Evolutionary conservation across 2,113 vertebrate species (phyloP).

Genomic region (Podilymbus podiceps): DNA sequence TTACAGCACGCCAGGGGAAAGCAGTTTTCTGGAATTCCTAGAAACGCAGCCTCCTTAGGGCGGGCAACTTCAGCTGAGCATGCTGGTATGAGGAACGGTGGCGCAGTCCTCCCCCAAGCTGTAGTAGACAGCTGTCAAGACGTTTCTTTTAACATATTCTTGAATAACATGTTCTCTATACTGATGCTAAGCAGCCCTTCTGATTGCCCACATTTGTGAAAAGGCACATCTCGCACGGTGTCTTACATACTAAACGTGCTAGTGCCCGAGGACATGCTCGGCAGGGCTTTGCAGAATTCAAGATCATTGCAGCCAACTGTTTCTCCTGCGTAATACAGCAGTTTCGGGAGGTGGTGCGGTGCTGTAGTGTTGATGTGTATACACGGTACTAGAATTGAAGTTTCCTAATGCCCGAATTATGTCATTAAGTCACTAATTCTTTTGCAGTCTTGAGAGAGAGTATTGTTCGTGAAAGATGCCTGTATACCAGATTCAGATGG

Average conservation of each 20-base stretch:
- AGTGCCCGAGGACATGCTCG: background rate
- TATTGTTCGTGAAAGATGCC: background rate
- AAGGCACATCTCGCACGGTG: fast-evolving
- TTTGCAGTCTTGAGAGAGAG: background rate
- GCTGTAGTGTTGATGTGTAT: background rate
- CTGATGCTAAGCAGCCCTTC: background rate
- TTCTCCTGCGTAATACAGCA: background rate
- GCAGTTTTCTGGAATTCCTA: background rate
- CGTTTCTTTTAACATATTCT: too few relatives aligned
- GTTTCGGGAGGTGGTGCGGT: background rate
- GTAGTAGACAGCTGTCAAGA: background rate
- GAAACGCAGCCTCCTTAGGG: background rate
- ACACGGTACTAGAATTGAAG: background rate
- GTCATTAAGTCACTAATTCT: background rate
- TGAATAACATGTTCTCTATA: fast-evolving
- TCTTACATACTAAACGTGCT: fast-evolving
- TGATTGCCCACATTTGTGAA: background rate
- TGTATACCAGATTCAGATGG: background rate
- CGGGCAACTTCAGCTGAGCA: background rate
- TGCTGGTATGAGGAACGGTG: background rate
- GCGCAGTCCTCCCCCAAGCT: background rate
- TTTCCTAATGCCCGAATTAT: background rate
- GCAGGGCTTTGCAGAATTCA: background rate
- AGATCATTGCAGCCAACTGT: fast-evolving
- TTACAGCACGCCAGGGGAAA: background rate